Evolutionary conservation across 2,888 invertebrate genomes (phyloP).

Genomic region (Athrips mouffetella): DNA sequence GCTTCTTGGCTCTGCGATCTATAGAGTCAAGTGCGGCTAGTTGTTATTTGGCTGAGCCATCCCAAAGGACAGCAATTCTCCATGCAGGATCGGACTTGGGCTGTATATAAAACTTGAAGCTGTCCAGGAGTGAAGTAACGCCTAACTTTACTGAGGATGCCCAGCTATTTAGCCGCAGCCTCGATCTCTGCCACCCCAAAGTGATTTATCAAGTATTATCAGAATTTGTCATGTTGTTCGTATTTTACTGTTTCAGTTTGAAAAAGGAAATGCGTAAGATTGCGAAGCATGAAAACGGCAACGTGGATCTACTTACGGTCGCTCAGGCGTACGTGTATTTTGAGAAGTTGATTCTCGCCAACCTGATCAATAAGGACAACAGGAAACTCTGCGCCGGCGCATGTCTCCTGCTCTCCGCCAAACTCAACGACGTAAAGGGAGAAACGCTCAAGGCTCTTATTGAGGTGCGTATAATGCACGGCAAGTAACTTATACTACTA

Average conservation of each 20-base stretch:
- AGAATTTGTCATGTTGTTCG: too few relatives aligned
- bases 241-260: slow-evolving; percentile 80
- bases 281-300: slow-evolving; percentile 88
- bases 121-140: too few relatives aligned
- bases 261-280: slow-evolving; percentile 97
- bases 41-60: too few relatives aligned
- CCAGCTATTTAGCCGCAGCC: too few relatives aligned
- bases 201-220: too few relatives aligned
- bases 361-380: slow-evolving; percentile 95
- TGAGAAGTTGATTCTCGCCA: slow-evolving; percentile 95
- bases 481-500: not conserved
- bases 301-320: slow-evolving; percentile 91
- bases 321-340: slow-evolving; percentile 99
- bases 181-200: too few relatives aligned
- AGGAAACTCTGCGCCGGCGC: slow-evolving; percentile 97
- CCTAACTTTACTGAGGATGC: too few relatives aligned
- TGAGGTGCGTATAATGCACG: slow-evolving; percentile 85
- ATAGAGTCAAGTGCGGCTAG: too few relatives aligned
- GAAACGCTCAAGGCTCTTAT: slow-evolving; percentile 90
- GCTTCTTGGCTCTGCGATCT: too few relatives aligned
- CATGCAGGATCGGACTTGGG: too few relatives aligned
- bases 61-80: too few relatives aligned
- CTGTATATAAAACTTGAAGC: too few relatives aligned
- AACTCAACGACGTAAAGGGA: slow-evolving; percentile 98
- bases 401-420: slow-evolving; percentile 94